These are phyloP conservation scores for Papilio glaucus DNA, from an alignment of 1,140 invertebrate species.

Conservation along the genomic window DNA sequence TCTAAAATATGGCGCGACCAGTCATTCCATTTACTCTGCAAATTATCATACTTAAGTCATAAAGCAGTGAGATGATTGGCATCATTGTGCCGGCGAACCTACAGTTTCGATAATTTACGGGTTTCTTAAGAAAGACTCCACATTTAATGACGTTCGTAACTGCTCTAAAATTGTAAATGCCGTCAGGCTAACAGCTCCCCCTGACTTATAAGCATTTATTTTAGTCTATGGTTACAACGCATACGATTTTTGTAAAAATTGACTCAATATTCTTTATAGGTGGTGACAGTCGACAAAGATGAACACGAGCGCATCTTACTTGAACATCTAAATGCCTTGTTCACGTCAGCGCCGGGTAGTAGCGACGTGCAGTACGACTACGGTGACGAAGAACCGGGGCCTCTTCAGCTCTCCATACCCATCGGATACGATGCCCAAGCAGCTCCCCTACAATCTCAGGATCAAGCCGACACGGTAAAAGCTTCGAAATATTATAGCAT, in stretches of 20 bases:
- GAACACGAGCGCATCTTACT: constrained; percentile 73
- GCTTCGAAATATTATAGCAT: constrained; percentile 1
- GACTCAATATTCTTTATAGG: constrained; percentile 51
- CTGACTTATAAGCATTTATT: not conserved
- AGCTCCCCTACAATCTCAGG: constrained; percentile 57
- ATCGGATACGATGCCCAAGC: constrained; percentile 69
- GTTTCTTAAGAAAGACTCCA: not conserved
- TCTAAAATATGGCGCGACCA: not conserved
- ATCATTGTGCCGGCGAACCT: not conserved
- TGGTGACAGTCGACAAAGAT: constrained; percentile 69
- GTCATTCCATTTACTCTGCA: not conserved
- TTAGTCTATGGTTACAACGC: not conserved
- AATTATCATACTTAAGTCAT: not conserved
- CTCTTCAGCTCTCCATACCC: constrained; percentile 71
- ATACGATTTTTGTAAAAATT: not conserved
- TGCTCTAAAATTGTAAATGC: not conserved
- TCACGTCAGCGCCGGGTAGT: constrained; percentile 63
- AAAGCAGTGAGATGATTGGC: not conserved
- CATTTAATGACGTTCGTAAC: not conserved
- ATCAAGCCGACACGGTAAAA: constrained; percentile 66
- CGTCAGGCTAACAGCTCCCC: not conserved
- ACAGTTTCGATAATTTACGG: not conserved
- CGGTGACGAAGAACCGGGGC: constrained; percentile 71
- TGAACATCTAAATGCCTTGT: constrained; percentile 70
- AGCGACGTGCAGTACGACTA: constrained; percentile 73